phyloP scores from a whole-genome alignment of 2,888 invertebrate genomes.

The Drosophila nr. perissopoda region DNA sequence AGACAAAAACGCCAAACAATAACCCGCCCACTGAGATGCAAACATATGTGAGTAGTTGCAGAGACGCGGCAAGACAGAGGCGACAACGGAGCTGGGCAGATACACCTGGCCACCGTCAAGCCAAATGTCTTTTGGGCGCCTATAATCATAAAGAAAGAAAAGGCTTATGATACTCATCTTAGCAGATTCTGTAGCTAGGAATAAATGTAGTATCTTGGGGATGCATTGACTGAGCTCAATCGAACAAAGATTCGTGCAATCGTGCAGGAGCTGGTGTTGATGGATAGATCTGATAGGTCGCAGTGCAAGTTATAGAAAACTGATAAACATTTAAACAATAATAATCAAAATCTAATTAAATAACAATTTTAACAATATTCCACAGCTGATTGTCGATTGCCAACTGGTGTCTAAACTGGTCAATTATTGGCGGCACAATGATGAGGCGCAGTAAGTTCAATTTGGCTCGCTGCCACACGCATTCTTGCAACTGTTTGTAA shows the following conservation, averaged over 20 bases:
- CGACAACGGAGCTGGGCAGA: background rate
- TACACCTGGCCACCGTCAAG: background rate
- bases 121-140: background rate
- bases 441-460: conserved; percentile 90
- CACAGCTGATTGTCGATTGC: conserved; percentile 91
- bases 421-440: conserved; percentile 92
- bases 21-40: conserved; percentile 85
- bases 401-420: conserved; percentile 92
- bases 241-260: no score
- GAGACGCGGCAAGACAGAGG: background rate
- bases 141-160: background rate
- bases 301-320: background rate
- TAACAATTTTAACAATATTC: background rate
- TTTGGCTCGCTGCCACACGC: background rate
- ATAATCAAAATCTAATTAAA: background rate
- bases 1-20: conserved; percentile 59
- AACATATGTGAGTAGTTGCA: conserved; percentile 85
- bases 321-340: background rate
- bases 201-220: background rate
- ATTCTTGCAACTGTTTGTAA: background rate
- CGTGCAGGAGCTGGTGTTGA: no score
- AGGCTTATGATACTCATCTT: background rate
- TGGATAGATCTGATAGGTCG: no score
- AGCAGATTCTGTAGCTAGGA: background rate
- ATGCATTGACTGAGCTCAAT: background rate